Percentiles rank a stretch among this genome's conserved stretches.
These are phyloP conservation scores for Lapara coniferarum DNA, from an alignment of 2,888 invertebrate species.

Conservation along the genomic window DNA sequence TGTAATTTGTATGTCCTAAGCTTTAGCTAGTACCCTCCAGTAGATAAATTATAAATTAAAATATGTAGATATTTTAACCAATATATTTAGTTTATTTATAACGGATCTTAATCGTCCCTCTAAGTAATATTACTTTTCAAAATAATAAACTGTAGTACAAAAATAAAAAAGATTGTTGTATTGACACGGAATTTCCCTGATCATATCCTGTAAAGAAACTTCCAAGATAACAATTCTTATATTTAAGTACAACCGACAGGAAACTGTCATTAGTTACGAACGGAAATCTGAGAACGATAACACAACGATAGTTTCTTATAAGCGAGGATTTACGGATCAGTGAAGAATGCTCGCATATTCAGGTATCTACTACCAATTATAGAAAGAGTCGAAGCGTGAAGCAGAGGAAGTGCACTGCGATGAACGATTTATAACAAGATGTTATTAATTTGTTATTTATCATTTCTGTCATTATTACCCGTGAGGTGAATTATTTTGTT, in stretches of 20 bases:
- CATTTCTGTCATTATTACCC: background rate
- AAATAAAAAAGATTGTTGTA: background rate
- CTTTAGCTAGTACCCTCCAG: no score
- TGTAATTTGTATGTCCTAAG: no score
- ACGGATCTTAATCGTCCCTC: background rate
- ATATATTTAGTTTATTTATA: no score
- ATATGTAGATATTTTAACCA: no score
- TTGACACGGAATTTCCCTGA: background rate
- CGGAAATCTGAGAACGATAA: constrained; percentile 18
- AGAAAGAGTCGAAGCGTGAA: constrained; percentile 26
- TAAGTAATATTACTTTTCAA: background rate
- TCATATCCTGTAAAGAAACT: no score
- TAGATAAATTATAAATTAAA: no score
- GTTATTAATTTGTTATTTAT: constrained; percentile 6
- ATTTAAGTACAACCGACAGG: constrained; percentile 5
- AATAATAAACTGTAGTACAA: background rate
- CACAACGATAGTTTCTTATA: constrained; percentile 24
- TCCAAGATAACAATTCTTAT: background rate
- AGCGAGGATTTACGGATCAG: constrained; percentile 39
- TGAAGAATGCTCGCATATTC: constrained; percentile 42
- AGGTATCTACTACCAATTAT: constrained; percentile 44
- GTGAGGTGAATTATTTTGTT: no score
- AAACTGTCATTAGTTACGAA: background rate
- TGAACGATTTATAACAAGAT: background rate
- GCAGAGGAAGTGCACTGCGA: constrained; percentile 18